Evolutionary conservation across 2,888 invertebrate species (phyloP).

Genomic region (Petrolisthes manimaculis): DNA sequence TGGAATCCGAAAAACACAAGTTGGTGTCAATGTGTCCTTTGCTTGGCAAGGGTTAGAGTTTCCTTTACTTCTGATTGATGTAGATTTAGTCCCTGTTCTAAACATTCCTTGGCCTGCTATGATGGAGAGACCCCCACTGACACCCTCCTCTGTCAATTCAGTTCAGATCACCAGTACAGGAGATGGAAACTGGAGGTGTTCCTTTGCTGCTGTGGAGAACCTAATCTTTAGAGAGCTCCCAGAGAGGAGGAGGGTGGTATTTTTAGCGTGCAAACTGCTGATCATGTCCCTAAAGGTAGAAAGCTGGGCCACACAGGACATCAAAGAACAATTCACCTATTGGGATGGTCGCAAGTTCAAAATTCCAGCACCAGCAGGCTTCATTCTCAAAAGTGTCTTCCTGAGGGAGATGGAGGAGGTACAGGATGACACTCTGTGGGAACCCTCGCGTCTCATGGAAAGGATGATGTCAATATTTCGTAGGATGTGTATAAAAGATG

Average conservation of each 20-base stretch:
- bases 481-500: conserved; percentile 1
- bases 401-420: conserved; percentile 14
- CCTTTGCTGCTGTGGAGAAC: conserved; percentile 11
- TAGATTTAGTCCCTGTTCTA: conserved; percentile 37
- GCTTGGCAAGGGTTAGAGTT: conserved; percentile 34
- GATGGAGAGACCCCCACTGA: neutral
- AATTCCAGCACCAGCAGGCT: neutral
- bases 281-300: conserved; percentile 15
- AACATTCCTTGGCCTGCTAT: neutral
- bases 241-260: neutral
- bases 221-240: conserved; percentile 3
- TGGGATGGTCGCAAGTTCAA: conserved; percentile 1
- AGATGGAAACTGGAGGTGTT: conserved; percentile 20
- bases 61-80: conserved; percentile 27
- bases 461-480: neutral
- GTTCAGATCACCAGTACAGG: conserved; percentile 13
- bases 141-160: neutral
- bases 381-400: conserved; percentile 11
- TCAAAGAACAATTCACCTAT: conserved; percentile 3
- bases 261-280: conserved; percentile 18
- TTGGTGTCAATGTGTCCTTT: neutral
- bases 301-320: conserved; percentile 13
- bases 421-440: neutral
- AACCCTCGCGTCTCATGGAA: neutral
- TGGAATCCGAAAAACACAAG: neutral